These are phyloP conservation scores for Drosophila burlai DNA, from an alignment of 1,140 invertebrate genomes.

Conservation along the genomic window DNA sequence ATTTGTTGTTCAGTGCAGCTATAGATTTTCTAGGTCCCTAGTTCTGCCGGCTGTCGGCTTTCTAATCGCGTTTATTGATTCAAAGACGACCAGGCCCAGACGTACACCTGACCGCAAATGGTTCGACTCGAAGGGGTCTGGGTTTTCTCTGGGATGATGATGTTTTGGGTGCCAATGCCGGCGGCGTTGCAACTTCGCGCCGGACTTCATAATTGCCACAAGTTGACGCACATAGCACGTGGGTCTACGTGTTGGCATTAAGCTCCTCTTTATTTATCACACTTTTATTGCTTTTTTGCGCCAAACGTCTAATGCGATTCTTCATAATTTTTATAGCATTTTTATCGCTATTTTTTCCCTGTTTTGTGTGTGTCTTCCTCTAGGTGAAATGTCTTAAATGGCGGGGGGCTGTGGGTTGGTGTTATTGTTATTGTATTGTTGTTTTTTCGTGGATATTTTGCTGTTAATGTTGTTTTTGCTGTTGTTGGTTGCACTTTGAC, in stretches of 20 bases:
- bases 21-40: constrained; percentile 24
- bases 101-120: constrained; percentile 53
- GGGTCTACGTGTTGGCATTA: constrained; percentile 69
- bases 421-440: constrained; percentile 35
- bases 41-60: constrained; percentile 38
- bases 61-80: constrained; percentile 64
- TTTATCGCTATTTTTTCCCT: constrained; percentile 61
- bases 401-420: constrained; percentile 15
- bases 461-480: constrained; percentile 34
- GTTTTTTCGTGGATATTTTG: constrained; percentile 12
- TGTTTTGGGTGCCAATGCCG: constrained; percentile 64
- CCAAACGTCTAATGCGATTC: constrained; percentile 49
- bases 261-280: constrained; percentile 66
- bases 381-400: constrained; percentile 58
- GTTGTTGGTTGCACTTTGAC: constrained; percentile 71
- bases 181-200: constrained; percentile 56
- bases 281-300: constrained; percentile 60
- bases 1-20: background rate
- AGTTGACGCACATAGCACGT: constrained; percentile 78
- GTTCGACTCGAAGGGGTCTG: constrained; percentile 18
- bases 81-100: constrained; percentile 41
- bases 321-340: constrained; percentile 58
- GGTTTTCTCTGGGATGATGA: constrained; percentile 43
- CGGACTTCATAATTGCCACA: constrained; percentile 79
- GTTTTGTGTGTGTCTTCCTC: constrained; percentile 45